Conservation (phyloP, 2,797 vertebrate species). For the Sternarchorhynchus goeldii region DNA sequence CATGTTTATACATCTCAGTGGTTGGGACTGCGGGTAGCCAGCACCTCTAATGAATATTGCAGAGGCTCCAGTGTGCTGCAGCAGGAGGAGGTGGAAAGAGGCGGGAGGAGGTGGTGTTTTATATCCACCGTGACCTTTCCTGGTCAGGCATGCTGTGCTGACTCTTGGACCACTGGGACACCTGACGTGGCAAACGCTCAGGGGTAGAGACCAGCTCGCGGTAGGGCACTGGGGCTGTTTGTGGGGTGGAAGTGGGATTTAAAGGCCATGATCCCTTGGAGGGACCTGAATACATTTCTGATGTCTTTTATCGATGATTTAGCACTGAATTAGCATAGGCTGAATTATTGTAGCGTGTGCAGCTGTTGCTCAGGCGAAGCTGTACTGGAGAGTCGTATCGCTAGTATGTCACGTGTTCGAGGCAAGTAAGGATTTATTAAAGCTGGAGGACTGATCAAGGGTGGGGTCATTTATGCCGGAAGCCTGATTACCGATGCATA, state of each 20-base stretch:
- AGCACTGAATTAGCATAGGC: slow-evolving; percentile 8
- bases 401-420: slow-evolving; percentile 15
- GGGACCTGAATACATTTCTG: slow-evolving; percentile 15
- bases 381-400: slow-evolving; percentile 4
- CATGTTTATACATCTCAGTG: slow-evolving; percentile 15
- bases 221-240: neutral
- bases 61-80: slow-evolving; percentile 33
- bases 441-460: slow-evolving; percentile 33
- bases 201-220: neutral
- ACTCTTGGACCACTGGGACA: slow-evolving; percentile 37
- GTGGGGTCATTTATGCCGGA: slow-evolving; percentile 35
- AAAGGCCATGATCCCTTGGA: slow-evolving; percentile 29
- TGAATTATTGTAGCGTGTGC: neutral
- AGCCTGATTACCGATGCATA: slow-evolving; percentile 22
- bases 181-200: slow-evolving; percentile 30
- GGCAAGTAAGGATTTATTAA: slow-evolving; percentile 36
- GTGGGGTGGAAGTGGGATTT: slow-evolving; percentile 18
- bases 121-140: slow-evolving; percentile 57
- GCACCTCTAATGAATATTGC: slow-evolving; percentile 54
- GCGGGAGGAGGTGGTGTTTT: slow-evolving; percentile 29
- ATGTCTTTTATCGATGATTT: slow-evolving; percentile 27
- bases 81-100: slow-evolving; percentile 32
- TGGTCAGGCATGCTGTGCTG: slow-evolving; percentile 38
- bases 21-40: slow-evolving; percentile 25
- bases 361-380: slow-evolving; percentile 10